A percentile compares a stretch with the other conserved stretches of the same genome.
Conservation (phyloP, 2,113 vertebrate species). For the cat (Felis catus) region F.catus_Fca126_mat1.0 CM031414.1:92297501-92298000, state of each 20-base stretch:
- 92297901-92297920: neutral
- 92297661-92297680: conserved; percentile 25
- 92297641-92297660: neutral
- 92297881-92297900: neutral
- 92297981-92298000: neutral
- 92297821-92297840: neutral
- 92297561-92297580: neutral
- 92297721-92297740: neutral
- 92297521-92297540: neutral
- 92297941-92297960: neutral
- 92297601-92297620: conserved; percentile 7
- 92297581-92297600: neutral
- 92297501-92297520: no score
- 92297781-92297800: neutral
- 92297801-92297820: neutral
- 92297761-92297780: neutral
- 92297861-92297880: neutral
- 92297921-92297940: neutral
- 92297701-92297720: neutral
- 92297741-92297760: neutral
- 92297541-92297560: neutral
- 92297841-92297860: neutral
- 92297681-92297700: neutral
- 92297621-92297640: neutral
- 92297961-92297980: neutral